phyloP scores from a whole-genome alignment of 2,888 invertebrate species.

The Halocaridina rubra region DNA sequence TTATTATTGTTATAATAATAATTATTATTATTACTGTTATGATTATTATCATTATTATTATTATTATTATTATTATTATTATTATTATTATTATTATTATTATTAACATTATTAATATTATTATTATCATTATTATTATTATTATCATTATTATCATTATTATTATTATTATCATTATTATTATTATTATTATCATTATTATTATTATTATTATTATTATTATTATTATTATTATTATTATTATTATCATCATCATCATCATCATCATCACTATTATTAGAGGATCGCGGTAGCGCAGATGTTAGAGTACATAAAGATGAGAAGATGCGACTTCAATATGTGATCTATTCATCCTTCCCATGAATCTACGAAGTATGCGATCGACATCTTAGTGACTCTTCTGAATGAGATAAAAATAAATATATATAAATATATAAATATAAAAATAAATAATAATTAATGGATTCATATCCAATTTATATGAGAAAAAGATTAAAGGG shows the following conservation, averaged over 20 bases:
- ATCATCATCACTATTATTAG: not conserved
- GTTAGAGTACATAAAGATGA: too few species aligned
- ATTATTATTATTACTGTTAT: too few species aligned
- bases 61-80: not conserved
- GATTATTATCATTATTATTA: not conserved
- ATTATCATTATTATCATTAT: not conserved
- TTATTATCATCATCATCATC: not conserved
- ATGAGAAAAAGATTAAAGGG: too few species aligned
- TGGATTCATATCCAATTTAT: too few species aligned
- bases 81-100: not conserved
- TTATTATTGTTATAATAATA: not conserved
- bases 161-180: not conserved
- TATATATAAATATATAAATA: too few species aligned
- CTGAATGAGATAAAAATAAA: too few species aligned
- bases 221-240: not conserved
- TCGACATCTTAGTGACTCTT: too few species aligned
- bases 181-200: not conserved
- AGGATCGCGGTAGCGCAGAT: too few species aligned
- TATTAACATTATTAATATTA: not conserved
- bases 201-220: not conserved
- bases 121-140: not conserved
- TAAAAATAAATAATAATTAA: too few species aligned
- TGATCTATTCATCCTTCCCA: too few species aligned
- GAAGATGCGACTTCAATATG: too few species aligned
- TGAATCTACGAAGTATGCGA: too few species aligned